A percentile compares a stretch with the other conserved stretches of the same genome.
phyloP scores from a whole-genome alignment of 2,888 invertebrate genomes.

The Hipparchia semele region DNA sequence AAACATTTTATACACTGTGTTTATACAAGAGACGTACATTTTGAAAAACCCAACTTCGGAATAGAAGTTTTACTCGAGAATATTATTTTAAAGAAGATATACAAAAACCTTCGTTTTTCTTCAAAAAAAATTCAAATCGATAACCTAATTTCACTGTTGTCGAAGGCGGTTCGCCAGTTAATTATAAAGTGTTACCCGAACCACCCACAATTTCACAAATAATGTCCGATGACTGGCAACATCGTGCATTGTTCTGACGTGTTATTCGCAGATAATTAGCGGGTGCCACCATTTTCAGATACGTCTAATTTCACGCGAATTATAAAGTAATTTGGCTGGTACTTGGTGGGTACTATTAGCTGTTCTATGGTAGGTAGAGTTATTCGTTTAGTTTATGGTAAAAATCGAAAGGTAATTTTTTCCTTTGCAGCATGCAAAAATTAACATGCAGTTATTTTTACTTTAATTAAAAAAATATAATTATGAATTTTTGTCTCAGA shows the following conservation, averaged over 20 bases:
- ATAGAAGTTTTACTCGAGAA: no score
- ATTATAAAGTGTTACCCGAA: conserved; percentile 30
- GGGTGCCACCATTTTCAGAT: conserved; percentile 55
- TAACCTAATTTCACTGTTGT: neutral
- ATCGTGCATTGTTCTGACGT: conserved; percentile 51
- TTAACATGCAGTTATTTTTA: no score
- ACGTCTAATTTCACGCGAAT: conserved; percentile 73
- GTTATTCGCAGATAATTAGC: conserved; percentile 66
- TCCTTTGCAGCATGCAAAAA: no score
- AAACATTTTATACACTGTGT: no score
- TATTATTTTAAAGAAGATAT: no score
- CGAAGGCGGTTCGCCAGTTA: conserved; percentile 14
- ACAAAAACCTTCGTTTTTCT: no score
- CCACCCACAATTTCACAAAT: conserved; percentile 40
- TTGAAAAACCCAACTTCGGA: no score
- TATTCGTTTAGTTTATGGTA: neutral
- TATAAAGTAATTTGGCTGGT: conserved; percentile 57
- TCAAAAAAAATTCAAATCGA: neutral
- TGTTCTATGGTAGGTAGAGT: neutral
- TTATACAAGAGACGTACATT: no score
- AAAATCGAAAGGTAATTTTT: no score
- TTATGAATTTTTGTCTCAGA: no score
- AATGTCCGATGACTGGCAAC: conserved; percentile 46
- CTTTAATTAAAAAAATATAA: no score
- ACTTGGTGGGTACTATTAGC: neutral